Evolutionary conservation across 1,140 invertebrate genomes (phyloP), one percentile per base, ranked within the genome.

Genomic region (Lepidostoma basale): DNA sequence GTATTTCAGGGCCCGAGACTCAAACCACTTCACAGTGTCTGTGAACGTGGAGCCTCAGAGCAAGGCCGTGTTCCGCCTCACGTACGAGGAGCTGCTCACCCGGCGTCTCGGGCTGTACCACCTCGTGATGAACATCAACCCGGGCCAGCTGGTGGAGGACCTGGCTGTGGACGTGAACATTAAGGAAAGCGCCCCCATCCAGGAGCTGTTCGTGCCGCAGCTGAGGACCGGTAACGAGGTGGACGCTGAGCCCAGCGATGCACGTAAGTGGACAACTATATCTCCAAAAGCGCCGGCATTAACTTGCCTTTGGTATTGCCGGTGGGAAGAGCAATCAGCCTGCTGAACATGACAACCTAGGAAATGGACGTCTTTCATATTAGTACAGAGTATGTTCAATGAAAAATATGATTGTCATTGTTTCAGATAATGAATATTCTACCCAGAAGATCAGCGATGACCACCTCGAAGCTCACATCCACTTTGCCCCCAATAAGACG

Each of bases 51-150:
- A 87, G 73, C 77, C 86, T 0, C 76, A 83, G 44, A 83, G 78
- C 3, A 85, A 85, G 73, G 86, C 85, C 0, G 78, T 81, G 0
- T 90, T 89, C 76, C 87, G 88, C 69, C 75, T 89, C 49, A 88
- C 85, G 0, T 89, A 89, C 73, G 88, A 90, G 76, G 87, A 89
- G 77, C 73, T 90, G 3, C 75, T 90, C 8, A 75, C 77, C 2
- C 77, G 87, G 4, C 77, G 84, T 30, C 80, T 85, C 45, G 85
- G 85, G 2, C 77, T 83, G 8, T 90, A 90, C 77, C 85, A 87
- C 73, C 81, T 88, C 59, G 82, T 83, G 12, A 79, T 89, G 10
- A 88, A 89, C 74, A 76, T 89, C 36, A 84, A 86, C 73, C 87
- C 88, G 0, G 85, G 85, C 8, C 77, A 84, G 65, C 70, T 86